Evolutionary conservation across 2,797 vertebrate genomes (phyloP).

Genomic region (Enteromius thamalakanensis): DNA sequence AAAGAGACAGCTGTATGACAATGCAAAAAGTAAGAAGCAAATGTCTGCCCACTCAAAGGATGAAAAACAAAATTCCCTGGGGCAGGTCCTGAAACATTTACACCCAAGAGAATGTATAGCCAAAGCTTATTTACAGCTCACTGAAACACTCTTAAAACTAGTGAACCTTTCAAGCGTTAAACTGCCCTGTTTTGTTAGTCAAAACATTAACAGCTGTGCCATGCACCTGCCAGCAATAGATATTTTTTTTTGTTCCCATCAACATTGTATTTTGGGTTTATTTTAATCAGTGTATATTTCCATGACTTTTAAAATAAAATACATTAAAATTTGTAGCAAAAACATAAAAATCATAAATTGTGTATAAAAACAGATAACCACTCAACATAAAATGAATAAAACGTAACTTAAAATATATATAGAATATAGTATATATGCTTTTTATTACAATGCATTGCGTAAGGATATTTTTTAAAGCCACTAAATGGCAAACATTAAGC

Average conservation of each 20-base stretch:
- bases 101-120: neutral
- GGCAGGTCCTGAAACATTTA: neutral
- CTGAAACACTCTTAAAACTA: slow-evolving; percentile 29
- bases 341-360: neutral
- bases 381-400: neutral
- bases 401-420: neutral
- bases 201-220: slow-evolving; percentile 46
- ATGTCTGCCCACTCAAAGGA: slow-evolving; percentile 6
- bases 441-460: neutral
- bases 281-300: neutral
- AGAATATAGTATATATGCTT: neutral
- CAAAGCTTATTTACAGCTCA: slow-evolving; percentile 8
- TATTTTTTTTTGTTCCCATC: neutral
- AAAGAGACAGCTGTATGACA: neutral
- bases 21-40: slow-evolving; percentile 5
- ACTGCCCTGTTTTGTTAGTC: slow-evolving; percentile 31
- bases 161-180: slow-evolving; percentile 36
- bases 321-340: neutral
- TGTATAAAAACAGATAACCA: neutral
- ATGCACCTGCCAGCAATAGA: slow-evolving; percentile 9
- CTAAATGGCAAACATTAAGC: neutral
- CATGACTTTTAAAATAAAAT: neutral
- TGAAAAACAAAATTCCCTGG: slow-evolving; percentile 4
- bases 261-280: neutral
- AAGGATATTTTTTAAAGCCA: neutral